Evolutionary conservation across 2,797 vertebrate species (phyloP), one percentile per base, ranked within the genome.

Genomic region (Vespertilio murinus): DNA sequence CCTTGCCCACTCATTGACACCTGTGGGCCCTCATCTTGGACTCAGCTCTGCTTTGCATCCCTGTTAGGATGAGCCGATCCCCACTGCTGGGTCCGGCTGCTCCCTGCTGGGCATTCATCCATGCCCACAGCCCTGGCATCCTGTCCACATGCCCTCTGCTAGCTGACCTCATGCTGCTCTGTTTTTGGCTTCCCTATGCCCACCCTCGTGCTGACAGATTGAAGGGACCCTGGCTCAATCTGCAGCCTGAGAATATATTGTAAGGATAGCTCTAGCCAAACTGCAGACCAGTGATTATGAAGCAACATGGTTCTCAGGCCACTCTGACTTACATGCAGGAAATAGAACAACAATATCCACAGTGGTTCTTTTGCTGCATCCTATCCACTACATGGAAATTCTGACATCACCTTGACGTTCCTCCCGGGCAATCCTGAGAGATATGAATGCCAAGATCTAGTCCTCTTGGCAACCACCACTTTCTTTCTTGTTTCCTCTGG

Each of bases 81-180:
- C 79, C 4, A 1, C 2, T 0, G 45, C 38, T 17, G 75, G 11
- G 1, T 13, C 16, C 38, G 75, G 87, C 77, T 4, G 9, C 73
- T 79, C n/a, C 85, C 45, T 47, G 3, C 17, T 0, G 0, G 69
- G 65, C 20, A 14, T 40, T 78, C n/a, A 35, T 42, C 18, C 14
- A 13, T 20, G 56, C 56, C 61, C 59, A 45, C 28, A 56, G 85
- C 67, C 73, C 49, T 78, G 92, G 96, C 69, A 35, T 78, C 45
- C 85, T 2, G 8, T 61, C 40, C 8, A 0, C 4, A 6, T 8
- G 25, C 70, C 86, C 87, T 80, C 67, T 45, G 86, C 80, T 56
- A 49, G 61, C 61, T 90, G 61, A 91, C 80, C 79, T 87, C 82
- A 74, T 96, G 90, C 75, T 73, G 38, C 52, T 64, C 78, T 40